phyloP scores from a whole-genome alignment of 2,797 vertebrate genomes.

The Cynodonichthys magdalenae region DNA sequence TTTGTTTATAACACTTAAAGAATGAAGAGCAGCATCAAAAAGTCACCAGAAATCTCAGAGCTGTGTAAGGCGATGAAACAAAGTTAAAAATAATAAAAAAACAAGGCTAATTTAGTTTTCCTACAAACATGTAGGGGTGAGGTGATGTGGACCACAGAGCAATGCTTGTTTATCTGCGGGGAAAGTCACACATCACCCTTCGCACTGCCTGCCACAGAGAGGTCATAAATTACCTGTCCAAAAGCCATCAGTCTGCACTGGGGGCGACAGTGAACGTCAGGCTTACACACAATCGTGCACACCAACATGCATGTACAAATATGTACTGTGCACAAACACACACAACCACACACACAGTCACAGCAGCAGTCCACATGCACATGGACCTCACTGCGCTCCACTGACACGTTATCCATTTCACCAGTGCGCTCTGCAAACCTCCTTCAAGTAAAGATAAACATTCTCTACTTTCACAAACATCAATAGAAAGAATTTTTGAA shows the following conservation, averaged over 20 bases:
- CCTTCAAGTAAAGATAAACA: conserved; percentile 33
- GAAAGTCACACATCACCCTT: conserved; percentile 70
- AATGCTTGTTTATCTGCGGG: conserved; percentile 74
- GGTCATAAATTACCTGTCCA: conserved; percentile 81
- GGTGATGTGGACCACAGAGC: conserved; percentile 50
- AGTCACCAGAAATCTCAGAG: conserved; percentile 22
- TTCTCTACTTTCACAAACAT: conserved; percentile 28
- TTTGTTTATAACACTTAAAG: not conserved
- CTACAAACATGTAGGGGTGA: conserved; percentile 58
- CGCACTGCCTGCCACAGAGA: conserved; percentile 64
- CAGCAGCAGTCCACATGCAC: conserved; percentile 11
- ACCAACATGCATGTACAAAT: conserved; percentile 52
- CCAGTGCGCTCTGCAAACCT: conserved; percentile 33
- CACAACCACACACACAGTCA: conserved; percentile 29
- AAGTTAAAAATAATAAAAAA: conserved; percentile 8
- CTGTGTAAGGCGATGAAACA: conserved; percentile 41
- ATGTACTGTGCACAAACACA: conserved; percentile 45
- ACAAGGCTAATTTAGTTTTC: conserved; percentile 47
- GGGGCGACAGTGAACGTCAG: conserved; percentile 57
- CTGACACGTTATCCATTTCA: conserved; percentile 47
- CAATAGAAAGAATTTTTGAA: conserved; percentile 14
- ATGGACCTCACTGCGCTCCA: conserved; percentile 20
- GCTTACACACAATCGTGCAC: conserved; percentile 50
- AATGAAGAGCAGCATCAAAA: conserved; percentile 4
- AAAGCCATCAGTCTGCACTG: conserved; percentile 73